Evolutionary conservation across 2,797 vertebrate species (phyloP).

Genomic region (Telmatherina bonti): DNA sequence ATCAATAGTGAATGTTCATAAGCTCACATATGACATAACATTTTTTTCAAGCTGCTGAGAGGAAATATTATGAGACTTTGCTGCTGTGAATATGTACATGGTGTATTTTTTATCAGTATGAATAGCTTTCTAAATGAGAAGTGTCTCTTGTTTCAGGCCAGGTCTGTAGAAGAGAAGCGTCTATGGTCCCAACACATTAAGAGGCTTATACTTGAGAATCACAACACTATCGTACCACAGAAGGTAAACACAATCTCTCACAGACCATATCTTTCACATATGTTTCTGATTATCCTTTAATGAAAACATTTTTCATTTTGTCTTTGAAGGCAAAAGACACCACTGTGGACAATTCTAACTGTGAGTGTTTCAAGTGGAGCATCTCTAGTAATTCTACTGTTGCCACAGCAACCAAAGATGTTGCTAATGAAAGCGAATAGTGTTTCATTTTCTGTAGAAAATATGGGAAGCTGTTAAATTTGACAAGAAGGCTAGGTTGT

Average conservation of each 20-base stretch:
- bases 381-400: constrained; percentile 23
- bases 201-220: constrained; percentile 96
- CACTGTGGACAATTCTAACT: constrained; percentile 90
- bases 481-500: constrained; percentile 18
- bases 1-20: background rate
- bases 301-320: constrained; percentile 15
- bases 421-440: constrained; percentile 21
- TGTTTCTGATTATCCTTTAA: background rate
- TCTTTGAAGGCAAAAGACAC: constrained; percentile 90
- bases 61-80: background rate
- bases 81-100: background rate
- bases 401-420: constrained; percentile 49
- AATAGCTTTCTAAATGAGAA: constrained; percentile 5
- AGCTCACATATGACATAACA: background rate
- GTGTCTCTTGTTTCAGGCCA: constrained; percentile 83
- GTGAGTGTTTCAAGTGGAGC: constrained; percentile 83
- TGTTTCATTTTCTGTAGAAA: constrained; percentile 38
- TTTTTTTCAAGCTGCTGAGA: background rate
- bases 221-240: constrained; percentile 92
- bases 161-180: constrained; percentile 92
- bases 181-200: constrained; percentile 96
- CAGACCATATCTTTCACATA: background rate
- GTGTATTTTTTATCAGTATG: background rate
- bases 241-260: constrained; percentile 80
- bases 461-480: constrained; percentile 28